A percentile compares a stretch with the other conserved stretches of the same genome.
phyloP scores from a whole-genome alignment of 2,888 invertebrate genomes.

The Adineta ricciae region DNA sequence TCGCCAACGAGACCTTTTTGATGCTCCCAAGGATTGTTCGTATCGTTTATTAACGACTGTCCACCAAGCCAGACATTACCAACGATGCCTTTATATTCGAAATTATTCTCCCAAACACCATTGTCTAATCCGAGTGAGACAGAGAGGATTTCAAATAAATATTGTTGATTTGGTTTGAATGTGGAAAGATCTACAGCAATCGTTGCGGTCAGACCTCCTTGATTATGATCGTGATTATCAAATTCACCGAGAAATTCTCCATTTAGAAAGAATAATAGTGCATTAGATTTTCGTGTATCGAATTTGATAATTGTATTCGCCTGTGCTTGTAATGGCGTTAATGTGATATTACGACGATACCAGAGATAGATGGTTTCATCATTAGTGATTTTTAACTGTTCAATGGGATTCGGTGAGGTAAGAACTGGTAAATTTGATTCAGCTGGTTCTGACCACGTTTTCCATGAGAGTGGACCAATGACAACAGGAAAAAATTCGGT shows the following conservation, averaged over 20 bases:
- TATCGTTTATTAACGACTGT: neutral
- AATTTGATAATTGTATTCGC: neutral
- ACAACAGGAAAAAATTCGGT: neutral
- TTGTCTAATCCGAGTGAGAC: neutral
- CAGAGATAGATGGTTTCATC: constrained; percentile 3
- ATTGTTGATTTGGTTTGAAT: neutral
- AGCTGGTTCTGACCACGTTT: neutral
- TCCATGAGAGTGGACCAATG: neutral
- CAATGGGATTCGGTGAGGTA: neutral
- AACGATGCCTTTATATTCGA: constrained; percentile 1
- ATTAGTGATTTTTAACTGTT: neutral
- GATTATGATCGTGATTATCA: neutral
- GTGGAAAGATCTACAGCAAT: neutral
- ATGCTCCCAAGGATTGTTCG: neutral
- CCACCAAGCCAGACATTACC: neutral
- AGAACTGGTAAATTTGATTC: neutral
- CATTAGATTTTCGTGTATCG: neutral
- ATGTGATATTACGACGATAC: constrained; percentile 6
- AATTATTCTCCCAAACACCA: neutral
- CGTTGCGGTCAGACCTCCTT: neutral
- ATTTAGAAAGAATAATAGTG: neutral
- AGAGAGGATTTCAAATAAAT: neutral
- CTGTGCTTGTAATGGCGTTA: neutral
- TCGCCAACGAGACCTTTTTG: constrained; percentile 10
- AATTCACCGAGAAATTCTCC: neutral